Base-by-base conservation (phyloP, 2,888 invertebrate genomes). In the Ypsolopha sequella region DNA sequence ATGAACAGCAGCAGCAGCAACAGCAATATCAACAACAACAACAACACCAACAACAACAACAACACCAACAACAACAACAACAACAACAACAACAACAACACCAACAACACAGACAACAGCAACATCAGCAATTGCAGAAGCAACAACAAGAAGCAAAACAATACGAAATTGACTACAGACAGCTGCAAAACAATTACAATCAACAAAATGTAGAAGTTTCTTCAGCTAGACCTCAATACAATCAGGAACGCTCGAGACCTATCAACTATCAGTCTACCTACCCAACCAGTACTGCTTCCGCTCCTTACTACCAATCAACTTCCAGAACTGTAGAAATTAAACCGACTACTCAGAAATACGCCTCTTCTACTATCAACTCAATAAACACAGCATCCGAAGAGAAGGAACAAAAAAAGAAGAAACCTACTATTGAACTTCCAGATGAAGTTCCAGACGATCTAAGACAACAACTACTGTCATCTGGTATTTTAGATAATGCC, bases 361-460 rank as follows among this genome's bases (percentile, higher is more conserved):
- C 73, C 2, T 81, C 87, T 0, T 80, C 89, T 1, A 80, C 88
- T 1, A 67, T 79, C 0, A 88, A 88, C 52, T 82, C 87, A 1
- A 76, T 87, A 48, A 87, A 75, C 54, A 67, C 79, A 41, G 77
- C 80, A 52, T 67, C 81, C 36, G 78, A 80, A 58, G 69, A 76
- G 35, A 87, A 87, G 53, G 87, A 88, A 51, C 88, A 88, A 52
- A 89, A 88, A 61, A 90, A 90, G 60, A 87, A 87, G 50, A 89
- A 87, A 64, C 82, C 88, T 41, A 50, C 73, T 2, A 70, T 89
- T 54, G 88, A 90, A 58, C 78, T 96, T 44, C 96, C 96, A 9
- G 95, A 95, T 63, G 95, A 96, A 84, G 95, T 95, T 6, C 96
- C 96, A 6, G 95, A 95, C 58, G 95, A 96, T 62, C 87, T 96